These are phyloP conservation scores for Nycticryphes semicollaris DNA, from an alignment of 2,113 vertebrate genomes.

Conservation along the genomic window DNA sequence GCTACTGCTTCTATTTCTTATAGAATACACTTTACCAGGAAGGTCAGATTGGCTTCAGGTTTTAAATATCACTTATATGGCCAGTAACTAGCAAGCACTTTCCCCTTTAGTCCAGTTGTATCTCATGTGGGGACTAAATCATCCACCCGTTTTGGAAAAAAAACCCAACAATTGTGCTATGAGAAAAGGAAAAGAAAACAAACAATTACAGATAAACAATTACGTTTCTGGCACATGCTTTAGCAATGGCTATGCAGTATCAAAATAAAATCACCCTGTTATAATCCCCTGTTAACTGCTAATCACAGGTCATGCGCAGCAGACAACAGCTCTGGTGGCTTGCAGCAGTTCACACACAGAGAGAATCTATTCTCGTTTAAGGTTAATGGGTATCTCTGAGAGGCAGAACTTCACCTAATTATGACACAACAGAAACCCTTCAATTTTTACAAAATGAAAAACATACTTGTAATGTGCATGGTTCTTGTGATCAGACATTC, in stretches of 20 bases:
- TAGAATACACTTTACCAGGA: neutral
- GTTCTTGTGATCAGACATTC: neutral
- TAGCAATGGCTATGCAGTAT: neutral
- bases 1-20: neutral
- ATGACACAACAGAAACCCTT: neutral
- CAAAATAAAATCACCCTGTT: neutral
- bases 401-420: neutral
- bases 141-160: neutral
- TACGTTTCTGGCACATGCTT: neutral
- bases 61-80: neutral
- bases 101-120: neutral
- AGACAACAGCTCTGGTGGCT: neutral
- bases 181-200: neutral
- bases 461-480: fast-evolving
- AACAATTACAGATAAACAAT: neutral
- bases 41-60: neutral
- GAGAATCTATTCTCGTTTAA: neutral
- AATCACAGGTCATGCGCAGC: neutral
- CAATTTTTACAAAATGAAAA: neutral
- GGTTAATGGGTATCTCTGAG: neutral
- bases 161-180: neutral
- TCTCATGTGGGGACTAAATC: neutral
- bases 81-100: neutral
- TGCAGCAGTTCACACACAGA: neutral
- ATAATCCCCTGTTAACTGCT: neutral